Evolutionary conservation across 1,140 invertebrate genomes (phyloP).

Genomic region (Sogatella furcifera): DNA sequence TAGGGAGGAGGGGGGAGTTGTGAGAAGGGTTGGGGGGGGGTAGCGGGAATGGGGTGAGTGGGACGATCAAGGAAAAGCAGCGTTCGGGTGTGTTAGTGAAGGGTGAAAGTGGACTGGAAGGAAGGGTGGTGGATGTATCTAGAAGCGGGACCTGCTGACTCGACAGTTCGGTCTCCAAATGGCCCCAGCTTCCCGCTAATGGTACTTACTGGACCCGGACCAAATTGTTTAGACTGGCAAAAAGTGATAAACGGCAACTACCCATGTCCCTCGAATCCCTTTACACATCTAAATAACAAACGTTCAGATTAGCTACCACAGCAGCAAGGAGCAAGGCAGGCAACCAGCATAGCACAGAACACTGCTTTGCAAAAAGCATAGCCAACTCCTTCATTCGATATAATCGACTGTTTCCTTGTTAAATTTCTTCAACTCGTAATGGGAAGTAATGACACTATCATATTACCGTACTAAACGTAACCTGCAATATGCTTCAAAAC

Average conservation of each 20-base stretch:
- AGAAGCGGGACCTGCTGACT: not conserved
- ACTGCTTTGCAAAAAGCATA: too few species aligned
- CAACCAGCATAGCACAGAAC: too few species aligned
- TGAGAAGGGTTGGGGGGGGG: not conserved
- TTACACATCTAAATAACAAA: constrained; percentile 4
- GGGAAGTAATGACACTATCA: too few species aligned
- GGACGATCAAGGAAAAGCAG: too few species aligned
- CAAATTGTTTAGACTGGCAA: constrained; percentile 4
- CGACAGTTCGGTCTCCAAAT: not conserved
- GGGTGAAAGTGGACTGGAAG: not conserved
- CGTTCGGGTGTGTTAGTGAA: too few species aligned
- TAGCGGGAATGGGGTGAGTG: not conserved
- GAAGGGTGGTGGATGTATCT: not conserved
- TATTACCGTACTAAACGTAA: too few species aligned
- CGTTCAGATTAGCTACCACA: not conserved
- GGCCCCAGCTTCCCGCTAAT: not conserved
- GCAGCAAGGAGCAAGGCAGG: not conserved
- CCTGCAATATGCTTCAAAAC: too few species aligned
- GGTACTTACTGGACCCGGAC: constrained; percentile 3
- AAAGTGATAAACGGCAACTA: constrained; percentile 1
- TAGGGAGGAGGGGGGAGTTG: too few species aligned
- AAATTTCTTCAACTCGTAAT: too few species aligned
- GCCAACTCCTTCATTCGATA: too few species aligned
- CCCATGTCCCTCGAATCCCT: constrained; percentile 1
- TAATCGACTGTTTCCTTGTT: too few species aligned